Base-by-base conservation (phyloP, 1,140 invertebrate genomes). In the Hydropsyche tenuis region DNA sequence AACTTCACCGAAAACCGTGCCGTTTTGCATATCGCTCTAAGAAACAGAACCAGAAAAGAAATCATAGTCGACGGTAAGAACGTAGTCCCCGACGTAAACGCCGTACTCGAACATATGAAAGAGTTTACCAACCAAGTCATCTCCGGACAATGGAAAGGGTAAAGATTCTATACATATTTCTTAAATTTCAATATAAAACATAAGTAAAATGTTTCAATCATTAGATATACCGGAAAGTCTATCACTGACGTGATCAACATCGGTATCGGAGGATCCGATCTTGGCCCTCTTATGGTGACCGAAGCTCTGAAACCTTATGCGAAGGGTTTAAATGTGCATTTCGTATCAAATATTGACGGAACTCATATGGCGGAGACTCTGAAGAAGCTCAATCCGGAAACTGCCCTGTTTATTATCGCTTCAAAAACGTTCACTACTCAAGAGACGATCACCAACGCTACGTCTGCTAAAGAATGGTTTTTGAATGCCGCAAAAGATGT, bases 361-460 rank as follows among this genome's bases (percentile, higher is more conserved):
- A 99, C 97, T 16, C 98, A 99, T 83, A 86, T 99, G 78, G 95
- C 94, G 3, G 96, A 99, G 85, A 94, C 94, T 12, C 85, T 99
- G 56, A 97, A 96, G 80, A 92, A 92, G 80, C 82, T 99, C 4
- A 90, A 94, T 83, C 92, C 96, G 2, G 96, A 99, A 83, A 98
- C 96, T 0, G 93, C 94, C 2, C 85, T 99, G 1, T 99, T 99
- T 84, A 98, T 99, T 79, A 96, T 99, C 82, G 98, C 98, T 11
- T 99, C 97, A 1, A 99, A 99, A 86, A 99, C 97, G 0, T 99
- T 99, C 82, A 99, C 97, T 9, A 99, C 98, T 1, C 97, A 99
- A 83, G 98, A 99, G 88, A 99, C 98, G 1, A 98, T 99, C 76
- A 99, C 98, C 16, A 99, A 99, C 86, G 98, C 98, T 4, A 93